Evolutionary conservation across 2,113 vertebrate species (phyloP).

Genomic region (Motacilla alba): DNA sequence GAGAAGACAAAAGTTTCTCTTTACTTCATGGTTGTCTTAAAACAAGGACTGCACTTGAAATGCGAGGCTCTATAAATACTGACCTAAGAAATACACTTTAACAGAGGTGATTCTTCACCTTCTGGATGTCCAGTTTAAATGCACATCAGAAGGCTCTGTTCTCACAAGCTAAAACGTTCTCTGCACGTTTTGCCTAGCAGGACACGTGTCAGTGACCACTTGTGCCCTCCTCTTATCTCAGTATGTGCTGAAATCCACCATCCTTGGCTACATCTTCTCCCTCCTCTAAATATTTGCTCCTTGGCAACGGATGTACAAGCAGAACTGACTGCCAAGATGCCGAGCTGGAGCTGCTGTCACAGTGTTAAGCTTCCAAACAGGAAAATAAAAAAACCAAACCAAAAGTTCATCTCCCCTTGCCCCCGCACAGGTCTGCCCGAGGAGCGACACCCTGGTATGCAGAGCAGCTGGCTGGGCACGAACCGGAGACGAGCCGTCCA

Average conservation of each 20-base stretch:
- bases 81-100: background rate
- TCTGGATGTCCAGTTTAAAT: background rate
- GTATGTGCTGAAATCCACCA: background rate
- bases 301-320: background rate
- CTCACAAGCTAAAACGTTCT: background rate
- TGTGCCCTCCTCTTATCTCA: background rate
- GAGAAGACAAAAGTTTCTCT: background rate
- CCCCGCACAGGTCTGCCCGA: background rate
- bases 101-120: background rate
- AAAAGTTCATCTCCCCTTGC: background rate
- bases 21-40: background rate
- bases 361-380: background rate
- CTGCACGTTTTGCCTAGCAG: background rate
- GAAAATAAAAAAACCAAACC: background rate
- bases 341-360: background rate
- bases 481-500: background rate
- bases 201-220: background rate
- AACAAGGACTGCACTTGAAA: background rate
- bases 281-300: background rate
- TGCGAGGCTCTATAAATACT: background rate
- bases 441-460: background rate
- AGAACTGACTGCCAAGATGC: background rate
- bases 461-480: background rate
- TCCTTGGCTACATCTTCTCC: background rate
- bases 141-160: background rate